Percentiles rank a stretch among this genome's conserved stretches.
Evolutionary conservation across 1,140 invertebrate genomes (phyloP).

Genomic region (Vanessa tameamea): DNA sequence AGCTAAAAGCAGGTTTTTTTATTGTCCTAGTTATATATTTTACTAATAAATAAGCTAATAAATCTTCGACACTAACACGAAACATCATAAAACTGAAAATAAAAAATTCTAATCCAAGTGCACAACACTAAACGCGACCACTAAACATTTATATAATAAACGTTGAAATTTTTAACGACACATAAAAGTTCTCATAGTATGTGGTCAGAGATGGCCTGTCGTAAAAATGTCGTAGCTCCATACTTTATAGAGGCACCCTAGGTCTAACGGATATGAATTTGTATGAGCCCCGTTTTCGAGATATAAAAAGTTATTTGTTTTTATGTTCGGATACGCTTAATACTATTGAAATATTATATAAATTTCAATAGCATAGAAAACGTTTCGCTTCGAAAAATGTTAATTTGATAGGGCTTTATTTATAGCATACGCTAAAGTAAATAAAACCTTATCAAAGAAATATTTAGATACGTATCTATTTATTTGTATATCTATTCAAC

Average conservation of each 20-base stretch:
- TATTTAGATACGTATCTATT: too few species aligned
- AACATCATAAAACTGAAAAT: not conserved
- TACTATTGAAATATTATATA: too few species aligned
- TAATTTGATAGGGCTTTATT: not conserved
- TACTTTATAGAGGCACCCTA: constrained; percentile 46
- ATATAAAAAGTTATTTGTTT: not conserved
- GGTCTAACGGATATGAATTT: constrained; percentile 8
- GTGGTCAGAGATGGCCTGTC: constrained; percentile 40
- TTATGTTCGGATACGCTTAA: not conserved
- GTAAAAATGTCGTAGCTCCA: constrained; percentile 52
- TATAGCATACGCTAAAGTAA: not conserved
- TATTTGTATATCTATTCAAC: too few species aligned
- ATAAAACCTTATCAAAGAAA: too few species aligned
- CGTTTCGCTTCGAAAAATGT: not conserved
- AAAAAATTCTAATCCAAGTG: not conserved
- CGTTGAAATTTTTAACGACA: constrained; percentile 51
- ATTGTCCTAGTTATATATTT: too few species aligned
- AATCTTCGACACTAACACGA: not conserved
- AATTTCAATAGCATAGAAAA: too few species aligned
- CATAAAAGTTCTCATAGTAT: constrained; percentile 43
- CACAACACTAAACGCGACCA: constrained; percentile 3
- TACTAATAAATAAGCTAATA: not conserved
- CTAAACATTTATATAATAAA: constrained; percentile 46
- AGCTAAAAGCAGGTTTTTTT: too few species aligned
- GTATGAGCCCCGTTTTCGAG: not conserved